phyloP scores from a whole-genome alignment of 1,140 invertebrate species.

The Sinonovacula constricta region DNA sequence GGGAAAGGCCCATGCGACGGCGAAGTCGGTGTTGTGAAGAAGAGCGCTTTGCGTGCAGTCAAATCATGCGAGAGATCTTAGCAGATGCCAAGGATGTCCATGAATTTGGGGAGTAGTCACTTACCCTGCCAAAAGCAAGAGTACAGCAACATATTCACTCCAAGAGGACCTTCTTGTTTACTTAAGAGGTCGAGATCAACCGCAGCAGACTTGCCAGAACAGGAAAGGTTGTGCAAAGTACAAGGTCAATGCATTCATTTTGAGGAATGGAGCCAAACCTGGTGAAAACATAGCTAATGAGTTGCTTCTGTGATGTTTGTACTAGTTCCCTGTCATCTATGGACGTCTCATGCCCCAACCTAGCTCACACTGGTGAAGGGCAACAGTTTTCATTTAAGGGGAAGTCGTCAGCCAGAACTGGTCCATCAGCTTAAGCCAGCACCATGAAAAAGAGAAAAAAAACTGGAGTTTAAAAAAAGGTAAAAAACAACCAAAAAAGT shows the following conservation, averaged over 20 bases:
- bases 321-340: background rate
- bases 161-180: constrained; percentile 24
- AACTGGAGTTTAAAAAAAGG: too few relatives aligned
- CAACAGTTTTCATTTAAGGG: too few relatives aligned
- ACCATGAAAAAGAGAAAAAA: too few relatives aligned
- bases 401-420: too few relatives aligned
- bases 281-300: constrained; percentile 1
- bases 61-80: background rate
- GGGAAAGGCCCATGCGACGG: constrained; percentile 14
- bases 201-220: background rate
- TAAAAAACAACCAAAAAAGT: too few relatives aligned
- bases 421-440: too few relatives aligned
- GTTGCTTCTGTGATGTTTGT: constrained; percentile 29
- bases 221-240: constrained; percentile 23
- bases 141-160: constrained; percentile 1
- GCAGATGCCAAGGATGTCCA: background rate
- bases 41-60: background rate
- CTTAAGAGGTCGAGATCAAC: background rate
- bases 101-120: background rate
- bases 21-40: background rate
- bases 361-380: constrained; percentile 19
- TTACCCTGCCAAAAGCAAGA: background rate
- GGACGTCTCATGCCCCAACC: constrained; percentile 14
- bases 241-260: background rate
- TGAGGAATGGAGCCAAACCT: constrained; percentile 10